Conservation (phyloP, 2,113 vertebrate species). For the Cebus imitator region DNA sequence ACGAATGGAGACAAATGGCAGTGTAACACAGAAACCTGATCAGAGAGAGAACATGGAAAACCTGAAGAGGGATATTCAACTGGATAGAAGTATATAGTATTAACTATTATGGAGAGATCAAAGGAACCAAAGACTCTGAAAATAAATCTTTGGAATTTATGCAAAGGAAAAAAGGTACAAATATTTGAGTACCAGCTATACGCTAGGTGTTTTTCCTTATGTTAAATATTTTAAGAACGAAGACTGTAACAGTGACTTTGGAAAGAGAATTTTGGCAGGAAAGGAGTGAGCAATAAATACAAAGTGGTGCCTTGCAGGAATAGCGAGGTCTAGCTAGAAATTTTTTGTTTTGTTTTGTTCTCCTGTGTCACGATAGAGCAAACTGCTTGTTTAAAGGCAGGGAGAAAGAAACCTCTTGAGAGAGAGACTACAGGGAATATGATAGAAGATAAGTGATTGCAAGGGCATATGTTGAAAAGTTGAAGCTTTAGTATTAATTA, state of each 20-base stretch:
- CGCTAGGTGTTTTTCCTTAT: not conserved
- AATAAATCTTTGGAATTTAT: not conserved
- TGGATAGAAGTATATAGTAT: not conserved
- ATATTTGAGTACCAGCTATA: not conserved
- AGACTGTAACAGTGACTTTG: not conserved
- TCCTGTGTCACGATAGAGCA: not conserved
- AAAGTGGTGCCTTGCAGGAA: not conserved
- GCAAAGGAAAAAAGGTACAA: not conserved
- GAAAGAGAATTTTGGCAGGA: not conserved
- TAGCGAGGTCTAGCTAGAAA: not conserved
- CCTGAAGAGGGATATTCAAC: not conserved
- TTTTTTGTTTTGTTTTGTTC: not conserved
- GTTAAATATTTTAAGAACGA: conserved; percentile 3
- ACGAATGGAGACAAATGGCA: not conserved
- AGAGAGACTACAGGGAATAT: not conserved
- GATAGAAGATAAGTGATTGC: not conserved
- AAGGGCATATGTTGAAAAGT: conserved; percentile 30
- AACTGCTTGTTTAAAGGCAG: not conserved
- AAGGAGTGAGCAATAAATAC: not conserved
- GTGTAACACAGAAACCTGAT: not conserved
- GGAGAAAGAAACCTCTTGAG: not conserved
- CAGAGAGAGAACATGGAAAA: not conserved
- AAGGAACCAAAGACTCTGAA: not conserved
- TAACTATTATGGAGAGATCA: not conserved
- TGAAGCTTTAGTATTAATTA: conserved; percentile 37